Evolutionary conservation across 2,888 invertebrate genomes (phyloP).

Genomic region (Microctonus aethiopoides): DNA sequence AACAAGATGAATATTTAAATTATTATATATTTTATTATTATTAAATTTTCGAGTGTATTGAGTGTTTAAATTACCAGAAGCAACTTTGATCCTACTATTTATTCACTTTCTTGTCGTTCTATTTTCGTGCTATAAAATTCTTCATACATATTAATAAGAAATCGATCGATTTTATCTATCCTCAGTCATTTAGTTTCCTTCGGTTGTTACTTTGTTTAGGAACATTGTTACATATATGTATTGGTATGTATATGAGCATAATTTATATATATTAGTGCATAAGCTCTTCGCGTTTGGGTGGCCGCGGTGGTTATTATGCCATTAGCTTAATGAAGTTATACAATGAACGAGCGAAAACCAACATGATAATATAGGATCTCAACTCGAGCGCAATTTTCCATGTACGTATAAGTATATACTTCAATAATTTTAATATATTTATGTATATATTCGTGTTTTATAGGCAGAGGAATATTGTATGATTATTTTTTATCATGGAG

Average conservation of each 20-base stretch:
- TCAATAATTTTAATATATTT: neutral
- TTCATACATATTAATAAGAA: conserved; percentile 65
- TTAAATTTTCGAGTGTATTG: neutral
- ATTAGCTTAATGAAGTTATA: conserved; percentile 65
- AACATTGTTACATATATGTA: conserved; percentile 22
- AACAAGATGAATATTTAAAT: no score
- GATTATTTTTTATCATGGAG: neutral
- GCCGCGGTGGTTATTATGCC: conserved; percentile 64
- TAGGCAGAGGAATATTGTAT: neutral
- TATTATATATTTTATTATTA: no score
- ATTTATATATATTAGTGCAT: conserved; percentile 49
- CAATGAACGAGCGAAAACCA: conserved; percentile 44
- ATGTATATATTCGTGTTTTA: neutral
- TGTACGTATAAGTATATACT: neutral
- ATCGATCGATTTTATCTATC: conserved; percentile 56
- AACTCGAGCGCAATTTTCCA: neutral
- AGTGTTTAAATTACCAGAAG: neutral
- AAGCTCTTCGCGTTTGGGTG: conserved; percentile 51
- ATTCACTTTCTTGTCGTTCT: neutral
- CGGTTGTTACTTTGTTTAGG: conserved; percentile 56
- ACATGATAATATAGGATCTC: conserved; percentile 1
- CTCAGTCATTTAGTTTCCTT: conserved; percentile 29
- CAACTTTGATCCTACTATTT: conserved; percentile 6
- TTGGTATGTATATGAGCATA: neutral
- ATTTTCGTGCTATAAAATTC: conserved; percentile 49